phyloP scores from a whole-genome alignment of 2,113 vertebrate genomes.

The Oceanites oceanicus region DNA sequence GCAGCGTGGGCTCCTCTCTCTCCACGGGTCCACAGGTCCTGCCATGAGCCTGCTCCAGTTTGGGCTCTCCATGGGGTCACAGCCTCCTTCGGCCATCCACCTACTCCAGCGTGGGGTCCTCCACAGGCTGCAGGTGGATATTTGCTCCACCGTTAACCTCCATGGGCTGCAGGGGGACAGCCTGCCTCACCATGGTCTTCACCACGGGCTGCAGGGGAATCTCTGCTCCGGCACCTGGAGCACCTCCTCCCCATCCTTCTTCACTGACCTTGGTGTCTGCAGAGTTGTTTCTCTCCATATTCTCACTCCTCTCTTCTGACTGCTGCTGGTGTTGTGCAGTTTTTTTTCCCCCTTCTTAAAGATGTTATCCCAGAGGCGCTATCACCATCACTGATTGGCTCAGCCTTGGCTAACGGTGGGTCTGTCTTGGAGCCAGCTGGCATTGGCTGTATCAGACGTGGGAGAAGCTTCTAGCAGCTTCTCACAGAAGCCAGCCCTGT shows the following conservation, averaged over 20 bases:
- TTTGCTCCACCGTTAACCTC: not conserved
- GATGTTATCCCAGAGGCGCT: not conserved
- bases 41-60: not conserved
- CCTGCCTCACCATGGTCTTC: not conserved
- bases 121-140: not conserved
- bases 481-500: not conserved
- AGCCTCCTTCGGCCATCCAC: not conserved
- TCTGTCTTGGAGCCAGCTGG: not conserved
- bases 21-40: not conserved
- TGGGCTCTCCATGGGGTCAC: not conserved
- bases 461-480: not conserved
- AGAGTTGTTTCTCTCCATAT: not conserved
- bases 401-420: not conserved
- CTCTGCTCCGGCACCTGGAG: not conserved
- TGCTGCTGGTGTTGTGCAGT: not conserved
- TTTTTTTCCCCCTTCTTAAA: not conserved
- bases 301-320: not conserved
- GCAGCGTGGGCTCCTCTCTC: not conserved
- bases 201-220: too few species aligned
- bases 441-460: fast-evolving
- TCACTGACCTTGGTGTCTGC: not conserved
- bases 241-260: not conserved
- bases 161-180: not conserved
- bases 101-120: not conserved
- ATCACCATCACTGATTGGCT: not conserved